Evolutionary conservation across 2,888 invertebrate species (phyloP), one percentile per base, ranked within the genome.

Genomic region (Hypsopygia costalis): DNA sequence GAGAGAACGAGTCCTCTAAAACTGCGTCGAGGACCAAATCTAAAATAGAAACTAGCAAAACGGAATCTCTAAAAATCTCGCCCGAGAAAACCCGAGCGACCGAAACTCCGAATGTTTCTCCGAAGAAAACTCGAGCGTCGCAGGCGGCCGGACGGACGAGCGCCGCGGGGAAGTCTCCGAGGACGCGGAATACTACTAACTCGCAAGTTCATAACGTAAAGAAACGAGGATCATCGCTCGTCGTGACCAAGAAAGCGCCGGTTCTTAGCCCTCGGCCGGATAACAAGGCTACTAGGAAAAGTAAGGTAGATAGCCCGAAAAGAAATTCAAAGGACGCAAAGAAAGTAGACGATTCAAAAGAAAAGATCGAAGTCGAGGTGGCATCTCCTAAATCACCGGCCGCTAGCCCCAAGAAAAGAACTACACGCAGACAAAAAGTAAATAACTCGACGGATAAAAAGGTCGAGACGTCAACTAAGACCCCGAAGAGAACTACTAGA

Each of bases 201-300:
- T 32, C 45, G 11, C 35, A 31, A 11, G 31, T 1, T 25, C 28
- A 38, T 0, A 53, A 51, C 22, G 51, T 49, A 1, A 76, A 64
- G 36, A 75, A 58, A 38, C 65, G 62, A 6, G 43, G 55, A 10
- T 42, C 58, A 0, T 66, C 71, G 1, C 43, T 81, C 9, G 67
- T 76, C 7, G 61, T 81, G 3, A 40, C 62, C 1, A 79, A 80
- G 39, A 81, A 72, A 47, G 36, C 66, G 0, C 79, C 79, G 0
- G 52, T 55, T 6, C 52, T 69, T 50, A 65, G 56, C n/a, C 71
- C 72, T 0, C 44, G 54, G 33, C 42, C 51, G 4, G 16, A 4
- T 4, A 16, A 2, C 16, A 16, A 33, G 9, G 37, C 39, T 8
- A 39, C 16, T 8, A 36, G 36, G 20, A 40, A n/a, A n/a, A n/a